phyloP scores from a whole-genome alignment of 2,113 vertebrate species.

The Columba livia region DNA sequence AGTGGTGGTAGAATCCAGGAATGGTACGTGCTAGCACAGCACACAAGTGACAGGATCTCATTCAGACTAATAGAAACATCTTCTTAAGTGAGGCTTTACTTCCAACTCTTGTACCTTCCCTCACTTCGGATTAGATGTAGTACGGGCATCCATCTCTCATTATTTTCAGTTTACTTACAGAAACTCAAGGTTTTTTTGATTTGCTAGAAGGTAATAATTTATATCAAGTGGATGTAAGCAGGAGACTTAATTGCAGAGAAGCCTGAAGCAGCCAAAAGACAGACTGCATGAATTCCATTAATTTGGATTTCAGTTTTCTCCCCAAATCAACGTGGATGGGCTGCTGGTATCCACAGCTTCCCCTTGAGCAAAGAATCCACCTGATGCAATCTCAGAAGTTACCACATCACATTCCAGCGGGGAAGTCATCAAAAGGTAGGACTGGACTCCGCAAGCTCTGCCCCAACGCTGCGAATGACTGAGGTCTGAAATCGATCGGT shows the following conservation, averaged over 20 bases:
- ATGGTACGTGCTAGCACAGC: not conserved
- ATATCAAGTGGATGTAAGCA: not conserved
- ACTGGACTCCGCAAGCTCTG: not conserved
- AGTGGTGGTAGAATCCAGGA: not conserved
- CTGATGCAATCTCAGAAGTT: not conserved
- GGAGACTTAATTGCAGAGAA: not conserved
- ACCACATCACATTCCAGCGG: constrained; percentile 12
- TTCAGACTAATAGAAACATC: not conserved
- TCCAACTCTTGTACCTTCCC: not conserved
- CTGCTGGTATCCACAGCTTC: not conserved
- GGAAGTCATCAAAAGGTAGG: constrained; percentile 6
- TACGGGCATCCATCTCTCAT: not conserved
- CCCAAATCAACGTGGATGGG: not conserved
- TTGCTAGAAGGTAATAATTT: not conserved
- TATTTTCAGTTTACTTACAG: not conserved
- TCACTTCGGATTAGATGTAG: not conserved
- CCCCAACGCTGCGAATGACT: not conserved
- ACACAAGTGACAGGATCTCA: not conserved
- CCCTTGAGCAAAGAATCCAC: not conserved
- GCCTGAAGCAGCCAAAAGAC: not conserved
- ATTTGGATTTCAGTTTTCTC: not conserved
- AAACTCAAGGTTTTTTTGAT: not conserved
- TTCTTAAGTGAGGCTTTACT: not conserved
- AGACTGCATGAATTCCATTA: not conserved
- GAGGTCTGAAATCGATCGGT: not conserved